Conservation (phyloP, 2,888 invertebrate genomes). For the Tetragonisca angustula region DNA sequence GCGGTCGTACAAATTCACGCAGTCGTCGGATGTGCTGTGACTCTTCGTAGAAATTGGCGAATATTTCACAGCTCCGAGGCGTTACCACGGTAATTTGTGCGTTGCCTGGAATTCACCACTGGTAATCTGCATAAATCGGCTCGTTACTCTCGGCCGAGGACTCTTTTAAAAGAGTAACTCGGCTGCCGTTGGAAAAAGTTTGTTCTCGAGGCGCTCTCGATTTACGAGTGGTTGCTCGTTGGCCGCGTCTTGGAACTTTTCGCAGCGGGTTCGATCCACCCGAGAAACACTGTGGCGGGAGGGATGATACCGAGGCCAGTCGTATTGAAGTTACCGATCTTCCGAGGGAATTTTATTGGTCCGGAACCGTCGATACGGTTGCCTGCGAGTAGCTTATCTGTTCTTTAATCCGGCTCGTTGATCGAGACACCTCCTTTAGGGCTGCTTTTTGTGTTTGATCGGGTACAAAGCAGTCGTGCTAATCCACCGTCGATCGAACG, state of each 20-base stretch:
- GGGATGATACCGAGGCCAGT: background rate
- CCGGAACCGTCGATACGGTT: constrained; percentile 25
- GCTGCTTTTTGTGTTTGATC: background rate
- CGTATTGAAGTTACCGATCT: constrained; percentile 47
- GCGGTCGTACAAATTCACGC: constrained; percentile 63
- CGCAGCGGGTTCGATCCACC: background rate
- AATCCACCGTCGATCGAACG: background rate
- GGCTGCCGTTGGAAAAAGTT: constrained; percentile 32
- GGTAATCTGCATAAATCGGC: constrained; percentile 72
- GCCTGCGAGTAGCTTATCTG: constrained; percentile 31
- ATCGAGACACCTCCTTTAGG: background rate
- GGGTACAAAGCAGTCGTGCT: background rate
- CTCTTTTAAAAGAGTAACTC: constrained; percentile 53
- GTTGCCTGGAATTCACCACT: constrained; percentile 65
- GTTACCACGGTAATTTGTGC: constrained; percentile 67
- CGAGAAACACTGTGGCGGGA: background rate
- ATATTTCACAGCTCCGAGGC: constrained; percentile 67
- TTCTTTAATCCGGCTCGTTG: background rate
- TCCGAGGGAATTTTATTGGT: constrained; percentile 48
- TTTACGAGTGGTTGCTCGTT: constrained; percentile 45
- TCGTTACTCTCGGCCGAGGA: constrained; percentile 59
- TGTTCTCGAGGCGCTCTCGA: constrained; percentile 42
- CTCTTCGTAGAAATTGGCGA: constrained; percentile 66
- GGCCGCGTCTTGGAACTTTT: constrained; percentile 51
- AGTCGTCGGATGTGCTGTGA: constrained; percentile 57